Evolutionary conservation across 1,140 invertebrate genomes (phyloP).

Genomic region (Leptopilina clavipes): DNA sequence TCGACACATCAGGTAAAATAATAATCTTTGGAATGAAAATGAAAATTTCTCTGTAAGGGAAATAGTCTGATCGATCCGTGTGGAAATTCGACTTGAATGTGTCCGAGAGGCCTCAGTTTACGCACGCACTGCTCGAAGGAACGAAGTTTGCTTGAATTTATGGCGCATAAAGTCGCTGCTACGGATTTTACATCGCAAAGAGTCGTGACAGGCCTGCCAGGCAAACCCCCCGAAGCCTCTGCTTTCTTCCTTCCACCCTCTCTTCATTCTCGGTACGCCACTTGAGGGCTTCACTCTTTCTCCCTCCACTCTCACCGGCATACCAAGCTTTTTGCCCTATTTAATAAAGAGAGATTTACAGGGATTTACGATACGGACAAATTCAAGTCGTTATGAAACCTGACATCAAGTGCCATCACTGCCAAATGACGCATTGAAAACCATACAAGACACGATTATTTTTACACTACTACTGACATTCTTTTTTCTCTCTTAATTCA

Average conservation of each 20-base stretch:
- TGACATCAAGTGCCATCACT: conserved; percentile 34
- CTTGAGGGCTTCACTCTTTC: conserved; percentile 24
- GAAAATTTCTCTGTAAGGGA: conserved; percentile 18
- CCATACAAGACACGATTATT: not conserved
- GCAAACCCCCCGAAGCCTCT: conserved; percentile 45
- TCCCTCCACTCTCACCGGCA: not conserved
- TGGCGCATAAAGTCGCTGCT: conserved; percentile 68
- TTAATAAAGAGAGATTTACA: conserved; percentile 62
- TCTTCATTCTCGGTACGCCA: conserved; percentile 14
- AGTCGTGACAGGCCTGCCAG: conserved; percentile 57
- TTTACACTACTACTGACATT: not conserved
- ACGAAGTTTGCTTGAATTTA: conserved; percentile 68
- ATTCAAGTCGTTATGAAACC: conserved; percentile 41
- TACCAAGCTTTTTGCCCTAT: conserved; percentile 54
- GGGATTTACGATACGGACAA: conserved; percentile 42
- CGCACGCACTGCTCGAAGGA: conserved; percentile 53
- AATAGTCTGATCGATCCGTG: conserved; percentile 41
- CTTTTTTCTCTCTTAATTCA: not conserved
- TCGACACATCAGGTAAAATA: not conserved
- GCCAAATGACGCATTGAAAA: conserved; percentile 29
- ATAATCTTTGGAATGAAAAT: not conserved
- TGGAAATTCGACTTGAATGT: conserved; percentile 45
- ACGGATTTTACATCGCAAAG: conserved; percentile 64
- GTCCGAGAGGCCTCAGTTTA: conserved; percentile 50
- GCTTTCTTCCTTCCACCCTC: not conserved